phyloP scores from a whole-genome alignment of 1,140 invertebrate species.

The Calliphora vicina region DNA sequence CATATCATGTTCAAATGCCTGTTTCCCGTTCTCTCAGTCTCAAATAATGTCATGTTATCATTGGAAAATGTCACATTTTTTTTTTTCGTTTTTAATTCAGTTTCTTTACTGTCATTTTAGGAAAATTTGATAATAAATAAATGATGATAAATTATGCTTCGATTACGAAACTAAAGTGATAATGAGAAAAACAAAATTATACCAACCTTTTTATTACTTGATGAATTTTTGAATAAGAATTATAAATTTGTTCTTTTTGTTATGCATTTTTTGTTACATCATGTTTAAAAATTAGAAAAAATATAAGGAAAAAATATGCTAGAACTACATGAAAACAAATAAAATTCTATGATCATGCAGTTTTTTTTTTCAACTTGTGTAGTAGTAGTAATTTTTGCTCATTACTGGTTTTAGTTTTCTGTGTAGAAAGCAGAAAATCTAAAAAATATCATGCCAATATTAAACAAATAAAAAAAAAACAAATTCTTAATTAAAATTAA shows the following conservation, averaged over 20 bases:
- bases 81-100: background rate
- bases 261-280: background rate
- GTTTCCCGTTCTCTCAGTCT: too few relatives aligned
- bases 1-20: too few relatives aligned
- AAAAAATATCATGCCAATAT: background rate
- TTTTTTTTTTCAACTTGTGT: too few relatives aligned
- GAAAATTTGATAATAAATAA: background rate
- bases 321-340: background rate
- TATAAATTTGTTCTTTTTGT: too few relatives aligned
- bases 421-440: background rate
- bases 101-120: background rate
- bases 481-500: conserved; percentile 11
- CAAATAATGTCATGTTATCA: too few relatives aligned
- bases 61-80: background rate
- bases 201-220: background rate
- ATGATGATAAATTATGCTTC: conserved; percentile 2
- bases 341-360: background rate
- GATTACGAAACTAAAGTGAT: background rate
- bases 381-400: too few relatives aligned
- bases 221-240: background rate
- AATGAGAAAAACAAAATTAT: background rate
- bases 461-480: background rate
- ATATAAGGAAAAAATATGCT: background rate
- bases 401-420: background rate
- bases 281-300: background rate